These are phyloP conservation scores for Aleiodes alternator DNA, from an alignment of 2,888 invertebrate species.

Conservation along the genomic window DNA sequence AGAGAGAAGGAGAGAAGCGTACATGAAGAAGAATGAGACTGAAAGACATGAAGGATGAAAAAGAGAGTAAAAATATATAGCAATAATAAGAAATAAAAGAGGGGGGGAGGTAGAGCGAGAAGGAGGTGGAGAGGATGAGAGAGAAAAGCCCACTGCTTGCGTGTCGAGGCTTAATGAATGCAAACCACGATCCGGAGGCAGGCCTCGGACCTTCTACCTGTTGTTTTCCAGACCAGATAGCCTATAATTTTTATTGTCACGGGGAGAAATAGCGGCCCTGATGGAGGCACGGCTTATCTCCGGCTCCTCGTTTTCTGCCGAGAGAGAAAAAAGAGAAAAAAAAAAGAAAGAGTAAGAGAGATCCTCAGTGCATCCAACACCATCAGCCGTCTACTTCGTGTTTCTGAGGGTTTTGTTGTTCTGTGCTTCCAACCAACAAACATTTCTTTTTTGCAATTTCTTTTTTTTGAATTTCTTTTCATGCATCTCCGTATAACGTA, in stretches of 20 bases:
- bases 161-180: conserved; percentile 78
- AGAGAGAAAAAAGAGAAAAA: background rate
- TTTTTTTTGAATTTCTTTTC: conserved; percentile 10
- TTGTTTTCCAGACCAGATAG: conserved; percentile 80
- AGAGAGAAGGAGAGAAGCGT: background rate
- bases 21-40: conserved; percentile 45
- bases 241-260: conserved; percentile 81
- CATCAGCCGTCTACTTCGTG: conserved; percentile 56
- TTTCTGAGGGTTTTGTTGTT: conserved; percentile 69
- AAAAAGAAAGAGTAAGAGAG: no score
- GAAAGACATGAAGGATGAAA: conserved; percentile 15
- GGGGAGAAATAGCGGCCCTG: conserved; percentile 78
- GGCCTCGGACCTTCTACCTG: conserved; percentile 75
- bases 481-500: conserved; percentile 4
- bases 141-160: conserved; percentile 73
- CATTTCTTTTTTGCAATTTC: conserved; percentile 44
- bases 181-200: conserved; percentile 78
- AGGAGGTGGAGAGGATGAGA: conserved; percentile 36
- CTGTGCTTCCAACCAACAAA: conserved; percentile 60
- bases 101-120: conserved; percentile 27
- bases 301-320: conserved; percentile 47
- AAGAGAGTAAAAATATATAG: conserved; percentile 30
- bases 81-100: conserved; percentile 36
- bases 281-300: conserved; percentile 75
- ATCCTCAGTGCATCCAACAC: background rate